Evolutionary conservation across 2,113 vertebrate species (phyloP).

Genomic region (Recurvirostra avosetta): DNA sequence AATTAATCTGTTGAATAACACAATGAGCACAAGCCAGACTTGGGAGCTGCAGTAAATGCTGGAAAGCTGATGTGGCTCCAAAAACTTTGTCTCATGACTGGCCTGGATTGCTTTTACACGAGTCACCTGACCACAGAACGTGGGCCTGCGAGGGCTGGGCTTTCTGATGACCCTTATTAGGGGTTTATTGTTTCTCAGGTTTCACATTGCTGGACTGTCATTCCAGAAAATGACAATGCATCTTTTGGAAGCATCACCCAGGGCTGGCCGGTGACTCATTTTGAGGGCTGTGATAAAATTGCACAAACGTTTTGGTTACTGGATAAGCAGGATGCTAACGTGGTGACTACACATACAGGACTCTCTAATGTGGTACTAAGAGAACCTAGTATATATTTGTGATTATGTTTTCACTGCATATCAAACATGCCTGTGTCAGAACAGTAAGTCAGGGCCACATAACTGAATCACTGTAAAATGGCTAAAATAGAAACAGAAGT

Average conservation of each 20-base stretch:
- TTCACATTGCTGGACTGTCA: not conserved
- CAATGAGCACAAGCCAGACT: slow-evolving; percentile 19
- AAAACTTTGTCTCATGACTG: slow-evolving; percentile 49
- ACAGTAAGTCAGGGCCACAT: not conserved
- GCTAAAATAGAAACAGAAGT: not conserved
- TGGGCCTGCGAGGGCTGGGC: not conserved
- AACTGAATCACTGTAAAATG: not conserved
- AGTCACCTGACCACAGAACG: slow-evolving; percentile 31
- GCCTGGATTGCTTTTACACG: slow-evolving; percentile 36
- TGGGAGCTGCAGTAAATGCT: slow-evolving; percentile 31
- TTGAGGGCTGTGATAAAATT: slow-evolving; percentile 1
- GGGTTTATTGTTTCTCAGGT: not conserved
- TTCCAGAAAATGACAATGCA: slow-evolving; percentile 23
- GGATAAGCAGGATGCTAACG: not conserved
- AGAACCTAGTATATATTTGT: not conserved
- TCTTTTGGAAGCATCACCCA: not conserved
- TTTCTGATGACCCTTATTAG: slow-evolving; percentile 3
- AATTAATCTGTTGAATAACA: slow-evolving; percentile 47
- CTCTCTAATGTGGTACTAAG: not conserved
- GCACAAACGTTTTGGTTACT: not conserved
- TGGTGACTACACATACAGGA: not conserved
- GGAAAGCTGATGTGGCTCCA: slow-evolving; percentile 62
- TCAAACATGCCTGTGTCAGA: not conserved
- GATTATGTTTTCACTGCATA: not conserved
- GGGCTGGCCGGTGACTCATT: not conserved